Base-by-base conservation (phyloP, 1,140 invertebrate genomes). In the Cydia pomonella region DNA sequence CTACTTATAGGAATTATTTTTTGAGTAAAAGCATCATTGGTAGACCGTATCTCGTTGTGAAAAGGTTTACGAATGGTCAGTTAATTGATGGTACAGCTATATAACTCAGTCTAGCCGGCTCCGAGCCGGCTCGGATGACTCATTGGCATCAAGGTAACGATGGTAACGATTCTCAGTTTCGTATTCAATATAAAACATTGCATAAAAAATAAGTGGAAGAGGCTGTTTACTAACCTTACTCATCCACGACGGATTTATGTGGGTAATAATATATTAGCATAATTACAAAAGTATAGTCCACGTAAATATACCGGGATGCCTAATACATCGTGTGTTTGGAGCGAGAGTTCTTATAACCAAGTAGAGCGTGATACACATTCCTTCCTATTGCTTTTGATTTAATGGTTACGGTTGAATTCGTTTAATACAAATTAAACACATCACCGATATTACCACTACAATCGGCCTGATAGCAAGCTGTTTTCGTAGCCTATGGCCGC, bases 141-240 rank as follows among this genome's bases (percentile, higher is more conserved):
- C 89, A 91, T 82, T 82, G 77, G 84, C 82, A 85, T 76, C 84
- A 88, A 88, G 84, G 82, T 79, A 82, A 81, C 84, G 47, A 50
- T n/a, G 47, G 47, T 50, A 50, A 50, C 47, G 80, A 80, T 80
- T 78, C 77, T 79, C 74, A 73, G 75, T 74, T 73, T 79, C 73
- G n/a, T 50, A 75, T 78, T 62, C 77, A 80, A 73, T 75, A 82
- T 79, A 79, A 74, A 25, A 23, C 16, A 44, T 23, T 72, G 25
- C 41, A 72, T 72, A 72, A 72, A 66, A 69, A 69, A 41, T 38
- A 38, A 69, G n/a, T 69, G 33, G 64, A 69, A 38, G 33, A 69
- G n/a, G 29, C 7, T 33, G 64, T 69, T 69, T 41, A 69, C 29
- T 29, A n/a, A 41, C 21, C 64, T 41, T 69, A 69, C 64, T 69